These are phyloP conservation scores for Battus philenor DNA, from an alignment of 1,140 invertebrate genomes.

Conservation along the genomic window DNA sequence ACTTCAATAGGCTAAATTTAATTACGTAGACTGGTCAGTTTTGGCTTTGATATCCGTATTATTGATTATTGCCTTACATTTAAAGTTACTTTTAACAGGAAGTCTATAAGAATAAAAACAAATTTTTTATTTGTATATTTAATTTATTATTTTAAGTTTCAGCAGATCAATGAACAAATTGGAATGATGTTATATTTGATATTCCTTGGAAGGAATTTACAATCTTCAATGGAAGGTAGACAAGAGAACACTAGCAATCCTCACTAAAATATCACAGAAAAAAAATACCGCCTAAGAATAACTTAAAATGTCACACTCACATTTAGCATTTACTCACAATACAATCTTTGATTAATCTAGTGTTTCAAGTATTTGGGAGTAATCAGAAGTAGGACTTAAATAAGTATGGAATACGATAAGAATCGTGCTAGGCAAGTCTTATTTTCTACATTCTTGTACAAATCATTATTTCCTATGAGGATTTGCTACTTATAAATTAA, in stretches of 20 bases:
- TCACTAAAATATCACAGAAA: slow-evolving; percentile 55
- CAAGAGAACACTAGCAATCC: slow-evolving; percentile 32
- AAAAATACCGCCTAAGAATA: slow-evolving; percentile 30
- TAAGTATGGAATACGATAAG: slow-evolving; percentile 8
- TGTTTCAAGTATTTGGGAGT: background rate
- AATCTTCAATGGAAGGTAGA: slow-evolving; percentile 2
- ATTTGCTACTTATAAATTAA: slow-evolving; percentile 50
- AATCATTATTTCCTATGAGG: slow-evolving; percentile 52
- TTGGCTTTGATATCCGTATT: too few species aligned
- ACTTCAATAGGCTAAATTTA: too few species aligned
- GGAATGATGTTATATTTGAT: slow-evolving; percentile 17
- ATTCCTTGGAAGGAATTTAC: background rate
- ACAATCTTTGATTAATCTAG: slow-evolving; percentile 23
- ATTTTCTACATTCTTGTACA: slow-evolving; percentile 31
- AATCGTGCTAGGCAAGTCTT: background rate
- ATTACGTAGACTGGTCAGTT: too few species aligned
- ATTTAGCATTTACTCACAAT: slow-evolving; percentile 24
- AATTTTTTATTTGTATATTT: too few species aligned
- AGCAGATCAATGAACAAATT: slow-evolving; percentile 14
- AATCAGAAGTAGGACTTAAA: background rate
- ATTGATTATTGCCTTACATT: too few species aligned
- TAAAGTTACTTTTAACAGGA: too few species aligned
- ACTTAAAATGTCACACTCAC: slow-evolving; percentile 21
- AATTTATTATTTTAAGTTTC: slow-evolving; percentile 2
- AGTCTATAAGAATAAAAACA: too few species aligned